Evolutionary conservation across 1,140 invertebrate genomes (phyloP), one percentile per base, ranked within the genome.

Genomic region (Trichogramma pretiosum): DNA sequence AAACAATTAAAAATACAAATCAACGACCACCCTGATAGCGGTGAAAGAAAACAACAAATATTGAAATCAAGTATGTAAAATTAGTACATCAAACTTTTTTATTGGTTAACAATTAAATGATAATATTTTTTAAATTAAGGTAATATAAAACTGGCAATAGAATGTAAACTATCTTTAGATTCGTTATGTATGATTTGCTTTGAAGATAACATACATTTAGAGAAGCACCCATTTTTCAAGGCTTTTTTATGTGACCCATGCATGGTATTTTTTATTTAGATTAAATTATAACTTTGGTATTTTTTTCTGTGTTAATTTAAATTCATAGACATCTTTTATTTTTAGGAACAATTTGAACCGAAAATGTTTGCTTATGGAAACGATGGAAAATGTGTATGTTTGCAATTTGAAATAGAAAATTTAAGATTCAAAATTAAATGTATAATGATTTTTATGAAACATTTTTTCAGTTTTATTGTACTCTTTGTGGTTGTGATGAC

Each of bases 301-400:
- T n/a, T n/a, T n/a, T n/a, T n/a, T n/a, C n/a, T n/a, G n/a, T 33
- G 26, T 16, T 11, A 35, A 28, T 14, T n/a, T 16, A 24, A n/a
- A 22, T 48, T 34, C 0, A 19, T 14, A 34, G 21, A n/a, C n/a
- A n/a, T n/a, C n/a, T n/a, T n/a, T n/a, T n/a, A n/a, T n/a, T 58
- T 63, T 39, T 19, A 67, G 65, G 53, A 59, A 28, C 39, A 50
- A 2, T 67, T 60, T 24, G 58, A 61, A 37, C 60, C 67, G n/a
- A 60, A 56, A 13, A 56, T 69, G 41, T 68, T 64, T 38, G 57
- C 62, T 14, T 64, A 58, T 13, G 64, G 62, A 2, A 60, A 67
- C 28, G 67, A 68, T 44, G 59, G 55, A 23, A 68, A 69, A 53
- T 62, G 61, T 40, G 65, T 68, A 56, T 61, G 62, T 59, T 42